Evolutionary conservation across 2,113 vertebrate genomes (phyloP).

Genomic region (Maccullochella peelii): DNA sequence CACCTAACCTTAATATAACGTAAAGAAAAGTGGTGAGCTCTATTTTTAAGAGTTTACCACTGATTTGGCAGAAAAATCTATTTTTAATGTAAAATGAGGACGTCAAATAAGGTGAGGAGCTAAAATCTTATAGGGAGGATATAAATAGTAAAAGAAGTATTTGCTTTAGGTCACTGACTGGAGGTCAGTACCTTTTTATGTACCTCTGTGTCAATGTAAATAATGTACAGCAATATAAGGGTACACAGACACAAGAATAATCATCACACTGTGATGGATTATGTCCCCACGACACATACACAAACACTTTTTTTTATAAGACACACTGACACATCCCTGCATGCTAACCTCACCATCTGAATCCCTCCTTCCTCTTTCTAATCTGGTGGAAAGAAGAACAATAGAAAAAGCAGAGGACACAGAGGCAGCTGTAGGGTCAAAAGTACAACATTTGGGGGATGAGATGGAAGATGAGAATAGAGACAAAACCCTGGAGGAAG

Average conservation of each 20-base stretch:
- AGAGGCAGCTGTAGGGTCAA: constrained; percentile 36
- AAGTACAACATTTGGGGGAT: constrained; percentile 15
- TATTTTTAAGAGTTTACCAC: not conserved
- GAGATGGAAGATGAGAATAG: constrained; percentile 18
- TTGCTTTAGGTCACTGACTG: not conserved
- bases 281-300: not conserved
- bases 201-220: not conserved
- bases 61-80: not conserved
- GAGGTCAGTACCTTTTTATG: not conserved
- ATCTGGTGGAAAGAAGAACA: constrained; percentile 54
- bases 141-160: not conserved
- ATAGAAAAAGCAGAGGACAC: constrained; percentile 30
- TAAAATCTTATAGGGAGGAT: not conserved
- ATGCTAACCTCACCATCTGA: constrained; percentile 27
- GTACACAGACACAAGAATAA: not conserved
- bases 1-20: not conserved
- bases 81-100: not conserved
- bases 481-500: not conserved
- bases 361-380: constrained; percentile 65
- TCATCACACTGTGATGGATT: not conserved
- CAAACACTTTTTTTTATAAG: constrained; percentile 16
- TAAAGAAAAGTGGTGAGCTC: not conserved
- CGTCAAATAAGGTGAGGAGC: not conserved
- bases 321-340: constrained; percentile 52
- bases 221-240: not conserved